Base-by-base conservation (phyloP, 1,140 invertebrate genomes). In the Planococcus citri region DNA sequence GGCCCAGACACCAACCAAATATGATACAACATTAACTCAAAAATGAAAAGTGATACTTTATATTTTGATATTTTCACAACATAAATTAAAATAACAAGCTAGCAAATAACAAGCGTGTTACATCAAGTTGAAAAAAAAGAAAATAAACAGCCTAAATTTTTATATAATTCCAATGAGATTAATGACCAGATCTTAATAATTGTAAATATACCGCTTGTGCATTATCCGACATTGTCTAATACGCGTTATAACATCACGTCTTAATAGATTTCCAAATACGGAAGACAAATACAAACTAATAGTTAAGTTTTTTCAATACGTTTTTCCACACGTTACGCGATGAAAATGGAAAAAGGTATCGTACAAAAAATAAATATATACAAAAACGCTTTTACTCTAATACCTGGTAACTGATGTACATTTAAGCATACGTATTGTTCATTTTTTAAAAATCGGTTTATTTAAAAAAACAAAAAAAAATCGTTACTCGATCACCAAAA, bases 11-110 rank as follows among this genome's bases (percentile, higher is more conserved):
- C n/a, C 29, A 33, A 33, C 29, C 3, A 33, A 33, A 33, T 33
- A 33, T 12, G 29, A 33, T 33, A n/a, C 29, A 33, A 33, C 29
- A 33, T 33, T 33, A 33, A 33, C 29, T 33, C 29, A 3, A 33
- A 33, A 33, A 33, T 33, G 29, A 58, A 64, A 64, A 64, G 22
- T 64, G 60, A 64, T 64, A 64, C 9, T 24, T 64, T 64, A 64
- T 64, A 64, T 64, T 64, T 64, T 64, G 21, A 51, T 64, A 25
- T 64, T 64, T 64, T 27, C 60, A 64, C 60, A 64, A 64, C 60
- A 27, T 64, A 25, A 24, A 64, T 64, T 64, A 27, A 64, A 64
- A 64, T 64, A 64, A 64, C 22, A 24, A 64, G 60, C 60, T 27
- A 64, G 60, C 60, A 25, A n/a, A 64, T 64, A 64, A 64, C 60